Base-by-base conservation (phyloP, 2,113 vertebrate species). In the Chauna torquata region DNA sequence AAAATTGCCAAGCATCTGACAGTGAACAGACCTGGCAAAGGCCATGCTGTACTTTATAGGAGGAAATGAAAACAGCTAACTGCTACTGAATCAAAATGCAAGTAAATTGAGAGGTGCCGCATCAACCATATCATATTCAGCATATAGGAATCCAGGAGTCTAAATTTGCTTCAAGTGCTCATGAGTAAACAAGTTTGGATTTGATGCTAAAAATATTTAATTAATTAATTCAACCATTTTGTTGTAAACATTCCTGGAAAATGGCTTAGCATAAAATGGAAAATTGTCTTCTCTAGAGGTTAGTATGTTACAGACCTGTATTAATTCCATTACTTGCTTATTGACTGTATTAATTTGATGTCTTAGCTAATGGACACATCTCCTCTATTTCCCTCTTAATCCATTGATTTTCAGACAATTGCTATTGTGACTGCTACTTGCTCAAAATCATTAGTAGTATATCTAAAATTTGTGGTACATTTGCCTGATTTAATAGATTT, bases 41-140 rank as follows among this genome's bases (percentile, higher is more conserved):
- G 61, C 50, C 55, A 4, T 11, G n/a, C 30, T 78, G 50, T 75
- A 40, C 68, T 78, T 68, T 16, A 17, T 42, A 75, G 69, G 65
- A 91, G 66, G 93, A 96, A 91, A 65, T 68, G 38, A 92, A 97
- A 81, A 71, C 59, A 70, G 19, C 49, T 77, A 74, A 77, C 55
- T 34, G 36, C 59, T 71, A 15, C 3, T 3, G 50, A 25, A 91
- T 79, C 50, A 71, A 92, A 90, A 92, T 78, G 4, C 88, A 86
- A 88, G 50, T 84, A 82, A 78, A 86, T 20, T 84, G 59, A 96
- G 86, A 95, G 32, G n/a, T 42, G 22, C 17, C 57, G 64, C 55
- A 89, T 82, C 72, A 94, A 38, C 40, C 10, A 0, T 75, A 82
- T 76, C 20, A 0, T 68, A 40, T 84, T 87, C 2, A 2, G 52